A percentile compares a stretch with the other conserved stretches of the same genome.
These are phyloP conservation scores for Camelus dromedarius DNA, from an alignment of 2,113 vertebrate species.

Conservation along the genomic window DNA sequence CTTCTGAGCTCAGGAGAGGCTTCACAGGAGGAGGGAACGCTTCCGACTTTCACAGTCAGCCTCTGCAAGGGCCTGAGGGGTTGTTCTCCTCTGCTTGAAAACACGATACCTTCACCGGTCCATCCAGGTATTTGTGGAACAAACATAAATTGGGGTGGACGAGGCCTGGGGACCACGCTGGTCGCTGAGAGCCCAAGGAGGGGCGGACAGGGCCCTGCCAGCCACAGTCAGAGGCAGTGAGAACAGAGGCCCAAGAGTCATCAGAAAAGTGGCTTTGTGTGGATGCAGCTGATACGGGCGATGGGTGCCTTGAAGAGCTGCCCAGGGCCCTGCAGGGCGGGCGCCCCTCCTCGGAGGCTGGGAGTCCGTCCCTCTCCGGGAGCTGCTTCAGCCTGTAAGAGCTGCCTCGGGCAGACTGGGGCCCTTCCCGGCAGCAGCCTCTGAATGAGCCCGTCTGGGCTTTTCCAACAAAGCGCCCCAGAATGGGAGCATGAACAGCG, in stretches of 20 bases:
- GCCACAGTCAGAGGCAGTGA: background rate
- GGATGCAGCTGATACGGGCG: accelerated
- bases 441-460: background rate
- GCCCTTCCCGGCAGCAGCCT: accelerated
- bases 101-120: background rate
- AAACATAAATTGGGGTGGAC: background rate
- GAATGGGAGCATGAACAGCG: accelerated
- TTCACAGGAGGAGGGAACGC: background rate
- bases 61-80: background rate
- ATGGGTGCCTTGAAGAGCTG: accelerated
- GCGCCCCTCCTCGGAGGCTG: accelerated
- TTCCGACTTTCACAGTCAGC: background rate
- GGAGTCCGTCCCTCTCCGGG: too few relatives aligned
- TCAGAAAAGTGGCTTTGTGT: accelerated
- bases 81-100: background rate
- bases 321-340: background rate
- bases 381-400: accelerated
- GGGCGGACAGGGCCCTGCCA: accelerated
- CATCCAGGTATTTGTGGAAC: background rate
- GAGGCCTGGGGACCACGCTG: accelerated
- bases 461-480: background rate
- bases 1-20: background rate
- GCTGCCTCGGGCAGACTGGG: accelerated
- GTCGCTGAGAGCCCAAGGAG: background rate
- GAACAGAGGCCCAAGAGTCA: accelerated